Base-by-base conservation (phyloP, 92 coral and sea anemone species). In the Epizoanthus illoricatus region DNA sequence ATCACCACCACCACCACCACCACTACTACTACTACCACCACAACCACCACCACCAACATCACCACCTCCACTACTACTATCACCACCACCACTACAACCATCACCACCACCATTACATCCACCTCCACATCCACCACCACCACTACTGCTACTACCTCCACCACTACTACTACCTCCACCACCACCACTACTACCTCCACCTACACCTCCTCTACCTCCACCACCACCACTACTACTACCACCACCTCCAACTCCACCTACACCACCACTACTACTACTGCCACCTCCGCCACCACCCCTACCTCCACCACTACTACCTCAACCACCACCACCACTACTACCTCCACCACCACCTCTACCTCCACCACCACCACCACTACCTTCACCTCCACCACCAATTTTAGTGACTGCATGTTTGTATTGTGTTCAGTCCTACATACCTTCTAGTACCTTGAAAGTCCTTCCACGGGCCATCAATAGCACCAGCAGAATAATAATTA, bases 391-490 rank as follows among this genome's bases (percentile, higher is more conserved):
- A n/a, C 68, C 7, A n/a, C 11, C 33, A 28, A 28, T 28, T 28
- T 0, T 0, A 28, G 33, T 28, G 33, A 28, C 33, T 0, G 33
- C 33, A 28, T 28, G 36, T 28, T 28, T 28, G 36, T 28, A 24
- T 68, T 16, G 5, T 24, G 42, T 10, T 60, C 17, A 43, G n/a
- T 33, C 23, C 9, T 16, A 72, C 89, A 66, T 84, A 96, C 99
- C 95, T 73, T 92, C 91, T 47, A 91, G 69, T 69, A 93, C 84
- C 83, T 92, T 92, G 64, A 88, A 42, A n/a, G 90, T 85, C 75
- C 90, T 92, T 17, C 94, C 95, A 41, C 97, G 85, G 73, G 86
- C 91, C 15, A 95, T 94, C 70, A 96, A 88, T 54, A 96, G 75
- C 70, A 90, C 89, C 17, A 96, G 82, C 56, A 88, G 81, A 39